phyloP scores from a whole-genome alignment of 2,797 vertebrate genomes.

The Silurus aristotelis region DNA sequence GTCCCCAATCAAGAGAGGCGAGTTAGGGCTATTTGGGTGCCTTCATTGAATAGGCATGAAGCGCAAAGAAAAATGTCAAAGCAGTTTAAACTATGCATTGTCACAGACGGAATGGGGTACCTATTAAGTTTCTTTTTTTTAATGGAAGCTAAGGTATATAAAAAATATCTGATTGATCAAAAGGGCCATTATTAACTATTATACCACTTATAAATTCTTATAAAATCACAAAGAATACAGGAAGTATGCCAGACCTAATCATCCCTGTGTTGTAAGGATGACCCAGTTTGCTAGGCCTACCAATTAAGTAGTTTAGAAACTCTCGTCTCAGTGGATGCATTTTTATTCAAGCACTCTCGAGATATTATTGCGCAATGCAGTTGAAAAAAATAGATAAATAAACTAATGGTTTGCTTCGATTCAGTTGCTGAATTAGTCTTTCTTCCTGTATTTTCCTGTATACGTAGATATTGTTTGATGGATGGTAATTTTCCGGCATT shows the following conservation, averaged over 20 bases:
- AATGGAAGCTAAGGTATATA: not conserved
- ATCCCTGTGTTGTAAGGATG: not conserved
- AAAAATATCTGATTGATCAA: not conserved
- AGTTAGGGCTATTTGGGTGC: not conserved
- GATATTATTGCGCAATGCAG: not conserved
- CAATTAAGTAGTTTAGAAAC: not conserved
- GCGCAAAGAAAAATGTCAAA: not conserved
- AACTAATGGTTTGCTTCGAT: not conserved
- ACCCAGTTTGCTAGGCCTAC: conserved; percentile 1
- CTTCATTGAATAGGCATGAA: not conserved
- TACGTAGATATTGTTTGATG: not conserved
- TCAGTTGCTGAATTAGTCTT: not conserved
- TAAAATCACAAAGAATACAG: not conserved
- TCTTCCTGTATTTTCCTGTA: not conserved
- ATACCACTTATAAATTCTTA: not conserved
- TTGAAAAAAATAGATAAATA: not conserved
- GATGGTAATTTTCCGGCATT: not conserved
- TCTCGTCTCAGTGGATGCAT: not conserved
- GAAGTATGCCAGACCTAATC: not conserved
- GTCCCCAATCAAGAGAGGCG: not conserved
- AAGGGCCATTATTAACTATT: not conserved
- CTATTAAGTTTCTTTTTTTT: not conserved
- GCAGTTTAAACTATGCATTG: not conserved
- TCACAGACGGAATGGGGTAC: no score
- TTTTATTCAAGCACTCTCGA: not conserved